Conservation (phyloP, 2,113 vertebrate species). For the zebrafish (Danio rerio) region GRCz12tu NC_133194.1:27962001-27962500, state of each 20-base stretch:
- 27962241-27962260: constrained; percentile 80
- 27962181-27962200: constrained; percentile 88
- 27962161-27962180: constrained; percentile 80
- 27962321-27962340: background rate
- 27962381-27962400: background rate
- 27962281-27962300: background rate
- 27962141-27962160: constrained; percentile 82
- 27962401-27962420: no score
- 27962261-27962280: constrained; percentile 56
- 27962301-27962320: background rate
- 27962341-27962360: constrained; percentile 15
- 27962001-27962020: background rate
- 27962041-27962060: background rate
- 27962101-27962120: constrained; percentile 78
- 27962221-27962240: constrained; percentile 83
- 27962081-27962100: constrained; percentile 73
- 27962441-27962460: no score
- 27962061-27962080: constrained; percentile 50
- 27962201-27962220: constrained; percentile 91
- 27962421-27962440: no score
- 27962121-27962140: constrained; percentile 53
- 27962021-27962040: background rate
- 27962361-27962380: background rate
- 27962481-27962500: no score
- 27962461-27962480: no score